Evolutionary conservation across 2,797 vertebrate genomes (phyloP), one percentile per base, ranked within the genome.

Genomic region (Botia almorhae): DNA sequence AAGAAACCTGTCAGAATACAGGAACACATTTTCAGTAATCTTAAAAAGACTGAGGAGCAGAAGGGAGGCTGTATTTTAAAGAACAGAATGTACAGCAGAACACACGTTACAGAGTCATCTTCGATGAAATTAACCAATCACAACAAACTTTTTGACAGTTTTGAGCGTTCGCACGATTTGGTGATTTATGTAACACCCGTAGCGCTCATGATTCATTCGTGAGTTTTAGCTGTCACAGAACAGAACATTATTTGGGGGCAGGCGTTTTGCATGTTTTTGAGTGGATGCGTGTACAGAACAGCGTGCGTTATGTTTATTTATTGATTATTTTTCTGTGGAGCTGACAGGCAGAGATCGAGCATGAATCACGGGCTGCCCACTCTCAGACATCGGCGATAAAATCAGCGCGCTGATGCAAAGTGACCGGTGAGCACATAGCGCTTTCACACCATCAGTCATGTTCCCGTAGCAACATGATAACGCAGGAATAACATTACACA

Each of bases 381-480:
- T 80, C 70, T 46, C 82, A 78, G 77, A 87, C 82, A 33, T 71
- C 75, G 78, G 55, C 64, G 83, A 87, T 83, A 68, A 83, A 84
- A 86, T 86, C 86, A 78, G 74, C 11, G 51, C 80, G 70, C 74
- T 80, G 76, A 83, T 85, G 86, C 83, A 87, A 88, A 88, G 82
- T 82, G 76, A 73, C 76, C 61, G 13, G 77, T 39, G 11, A 85
- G 76, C 76, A 75, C 84, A 75, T 69, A 80, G 60, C 84, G 79
- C 87, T 83, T 82, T 84, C 87, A 81, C 81, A 81, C 82, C 84
- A 75, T 84, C 74, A 64, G 69, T 82, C 82, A 85, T 71, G 83
- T 88, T 83, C 65, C 86, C 76, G 76, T 86, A 76, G 87, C 82
- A 87, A 87, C 87, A 69, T 76, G 86, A 88, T 88, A 87, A 88